A percentile compares a stretch with the other conserved stretches of the same genome.
Evolutionary conservation across 2,797 vertebrate genomes (phyloP).

Genomic region (Otolemur crassicaudatus): DNA sequence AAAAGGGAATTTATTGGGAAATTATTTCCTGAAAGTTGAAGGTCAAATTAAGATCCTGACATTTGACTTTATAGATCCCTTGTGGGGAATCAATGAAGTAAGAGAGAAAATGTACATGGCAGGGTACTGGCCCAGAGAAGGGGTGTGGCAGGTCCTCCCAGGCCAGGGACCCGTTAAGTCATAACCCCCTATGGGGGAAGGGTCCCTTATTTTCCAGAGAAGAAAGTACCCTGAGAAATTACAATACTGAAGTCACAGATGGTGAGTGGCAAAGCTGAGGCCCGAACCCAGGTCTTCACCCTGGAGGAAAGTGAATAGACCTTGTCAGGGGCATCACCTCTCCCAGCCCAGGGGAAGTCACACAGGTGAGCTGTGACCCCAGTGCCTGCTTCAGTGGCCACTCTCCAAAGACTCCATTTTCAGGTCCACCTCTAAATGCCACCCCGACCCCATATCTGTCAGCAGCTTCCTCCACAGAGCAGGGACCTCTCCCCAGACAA

Average conservation of each 20-base stretch:
- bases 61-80: too few species aligned
- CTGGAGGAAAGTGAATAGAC: too few species aligned
- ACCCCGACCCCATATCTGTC: background rate
- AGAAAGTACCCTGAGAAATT: background rate
- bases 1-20: background rate
- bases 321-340: rapidly evolving
- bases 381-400: rapidly evolving
- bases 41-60: background rate
- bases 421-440: background rate
- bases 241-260: background rate
- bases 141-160: rapidly evolving
- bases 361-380: background rate
- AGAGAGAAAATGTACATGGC: background rate
- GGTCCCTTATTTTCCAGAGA: background rate
- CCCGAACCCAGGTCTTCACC: background rate
- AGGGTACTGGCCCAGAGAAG: rapidly evolving
- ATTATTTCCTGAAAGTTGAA: background rate
- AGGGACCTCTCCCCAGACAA: background rate
- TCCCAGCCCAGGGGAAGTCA: too few species aligned
- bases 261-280: background rate
- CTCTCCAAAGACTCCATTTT: too few species aligned
- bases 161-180: background rate
- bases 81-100: background rate
- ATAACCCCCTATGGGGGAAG: rapidly evolving
- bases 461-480: background rate